A percentile compares a stretch with the other conserved stretches of the same genome.
Evolutionary conservation across 2,113 vertebrate genomes (phyloP).

Genomic region (Equus quagga): DNA sequence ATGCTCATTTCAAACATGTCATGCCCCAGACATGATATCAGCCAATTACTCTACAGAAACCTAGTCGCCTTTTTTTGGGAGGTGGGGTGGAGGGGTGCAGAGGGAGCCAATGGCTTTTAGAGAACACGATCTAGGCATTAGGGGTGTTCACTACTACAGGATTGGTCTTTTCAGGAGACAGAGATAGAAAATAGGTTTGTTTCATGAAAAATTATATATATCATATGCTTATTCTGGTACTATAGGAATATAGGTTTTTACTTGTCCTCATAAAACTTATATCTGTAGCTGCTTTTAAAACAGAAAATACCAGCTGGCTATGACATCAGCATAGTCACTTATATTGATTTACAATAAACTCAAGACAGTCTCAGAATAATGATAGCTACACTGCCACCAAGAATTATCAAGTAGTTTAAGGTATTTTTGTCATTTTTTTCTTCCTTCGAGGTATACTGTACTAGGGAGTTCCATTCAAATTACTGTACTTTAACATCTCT

Average conservation of each 20-base stretch:
- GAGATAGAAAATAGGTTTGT: not conserved
- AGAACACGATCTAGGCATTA: not conserved
- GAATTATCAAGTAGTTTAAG: not conserved
- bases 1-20: not conserved
- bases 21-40: not conserved
- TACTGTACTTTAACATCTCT: not conserved
- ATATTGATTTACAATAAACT: not conserved
- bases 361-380: not conserved
- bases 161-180: not conserved
- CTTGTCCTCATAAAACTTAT: not conserved
- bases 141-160: not conserved
- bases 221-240: not conserved
- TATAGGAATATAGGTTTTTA: not conserved
- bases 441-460: not conserved
- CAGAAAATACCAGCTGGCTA: not conserved
- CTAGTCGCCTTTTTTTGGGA: not conserved
- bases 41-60: not conserved
- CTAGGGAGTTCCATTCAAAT: not conserved
- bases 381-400: not conserved
- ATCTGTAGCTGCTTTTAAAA: not conserved
- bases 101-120: not conserved
- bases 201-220: not conserved
- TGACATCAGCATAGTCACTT: not conserved
- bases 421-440: not conserved
- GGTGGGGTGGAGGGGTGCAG: accelerated